Base-by-base conservation (phyloP, 2,888 invertebrate species). In the Acanthococcus lagerstroemiae region DNA sequence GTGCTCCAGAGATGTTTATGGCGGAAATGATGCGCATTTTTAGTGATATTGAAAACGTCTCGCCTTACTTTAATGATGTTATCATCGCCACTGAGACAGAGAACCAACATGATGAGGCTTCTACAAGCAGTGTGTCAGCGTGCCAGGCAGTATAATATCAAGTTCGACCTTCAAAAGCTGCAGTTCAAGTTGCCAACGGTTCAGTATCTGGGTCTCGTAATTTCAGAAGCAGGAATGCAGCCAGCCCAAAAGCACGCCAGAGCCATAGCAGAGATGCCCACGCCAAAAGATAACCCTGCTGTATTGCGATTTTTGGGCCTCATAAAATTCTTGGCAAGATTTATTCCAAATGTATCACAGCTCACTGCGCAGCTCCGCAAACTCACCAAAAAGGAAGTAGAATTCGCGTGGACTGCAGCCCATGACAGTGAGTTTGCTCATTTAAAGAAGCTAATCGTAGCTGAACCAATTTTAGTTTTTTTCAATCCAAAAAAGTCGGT, bases 341-440 rank as follows among this genome's bases (percentile, higher is more conserved):
- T 68, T 58, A 66, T 70, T 37, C 69, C 61, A 37, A 69, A 68
- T 45, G 67, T 67, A n/a, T 66, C 70, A 7, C 67, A 69, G n/a
- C 48, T 69, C 26, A 69, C 65, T 24, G 61, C 63, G 17, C 65
- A 69, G 12, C 44, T 70, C 7, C 55, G 69, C 48, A 60, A 69
- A n/a, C 48, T 70, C 15, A 44, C 68, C 15, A 67, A 60, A 57
- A 66, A 68, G 55, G 58, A 66, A 17, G 45, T 22, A 24, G 44
- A 48, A 46, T 69, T 55, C 45, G 15, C 24, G 26, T 69, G 68
- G 69, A 50, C 55, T 15, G 37, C 50, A 17, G 30, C 30, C 17
- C 61, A 68, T 25, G 12, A 46, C 30, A 52, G 55, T n/a, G 25
- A 26, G 45, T 68, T 68, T 37, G 22, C 65, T 21, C 37, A 44